Conservation (phyloP, 1,140 invertebrate genomes). For the Zelostemma sp. region DNA sequence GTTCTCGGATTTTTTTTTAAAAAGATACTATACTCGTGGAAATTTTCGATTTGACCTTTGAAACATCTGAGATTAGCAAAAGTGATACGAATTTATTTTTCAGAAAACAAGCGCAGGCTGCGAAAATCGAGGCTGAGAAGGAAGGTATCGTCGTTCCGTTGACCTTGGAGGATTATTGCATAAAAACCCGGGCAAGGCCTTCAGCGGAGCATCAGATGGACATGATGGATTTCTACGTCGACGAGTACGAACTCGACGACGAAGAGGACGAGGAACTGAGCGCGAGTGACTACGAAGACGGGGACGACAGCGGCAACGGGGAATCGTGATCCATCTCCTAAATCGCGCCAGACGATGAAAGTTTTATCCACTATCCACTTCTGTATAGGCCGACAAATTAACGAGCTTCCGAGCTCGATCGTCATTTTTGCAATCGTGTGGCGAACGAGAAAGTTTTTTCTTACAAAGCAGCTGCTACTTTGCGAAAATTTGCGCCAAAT, state of each 20-base stretch:
- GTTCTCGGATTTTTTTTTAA: too few species aligned
- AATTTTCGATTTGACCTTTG: too few species aligned
- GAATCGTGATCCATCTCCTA: slow-evolving; percentile 73
- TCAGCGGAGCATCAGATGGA: slow-evolving; percentile 83
- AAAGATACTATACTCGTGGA: too few species aligned
- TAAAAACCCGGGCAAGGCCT: slow-evolving; percentile 88
- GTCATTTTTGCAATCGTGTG: not conserved
- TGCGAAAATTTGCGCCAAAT: too few species aligned
- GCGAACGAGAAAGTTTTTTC: too few species aligned
- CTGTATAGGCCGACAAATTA: slow-evolving; percentile 62
- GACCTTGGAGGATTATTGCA: slow-evolving; percentile 98
- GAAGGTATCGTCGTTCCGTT: slow-evolving; percentile 97
- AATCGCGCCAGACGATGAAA: slow-evolving; percentile 29
- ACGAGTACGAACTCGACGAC: slow-evolving; percentile 88
- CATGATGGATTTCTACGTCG: slow-evolving; percentile 94
- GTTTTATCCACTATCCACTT: slow-evolving; percentile 51
- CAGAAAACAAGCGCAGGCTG: slow-evolving; percentile 96
- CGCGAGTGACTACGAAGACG: slow-evolving; percentile 78
- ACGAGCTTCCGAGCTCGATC: slow-evolving; percentile 56
- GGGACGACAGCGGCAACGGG: slow-evolving; percentile 85
- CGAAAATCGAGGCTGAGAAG: slow-evolving; percentile 93
- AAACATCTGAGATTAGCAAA: too few species aligned
- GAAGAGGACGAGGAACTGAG: slow-evolving; percentile 76
- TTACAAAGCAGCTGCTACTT: too few species aligned
- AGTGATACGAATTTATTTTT: slow-evolving; percentile 40